Evolutionary conservation across 1,140 invertebrate genomes (phyloP), one percentile per base, ranked within the genome.

Genomic region (Zaprionus africanus): DNA sequence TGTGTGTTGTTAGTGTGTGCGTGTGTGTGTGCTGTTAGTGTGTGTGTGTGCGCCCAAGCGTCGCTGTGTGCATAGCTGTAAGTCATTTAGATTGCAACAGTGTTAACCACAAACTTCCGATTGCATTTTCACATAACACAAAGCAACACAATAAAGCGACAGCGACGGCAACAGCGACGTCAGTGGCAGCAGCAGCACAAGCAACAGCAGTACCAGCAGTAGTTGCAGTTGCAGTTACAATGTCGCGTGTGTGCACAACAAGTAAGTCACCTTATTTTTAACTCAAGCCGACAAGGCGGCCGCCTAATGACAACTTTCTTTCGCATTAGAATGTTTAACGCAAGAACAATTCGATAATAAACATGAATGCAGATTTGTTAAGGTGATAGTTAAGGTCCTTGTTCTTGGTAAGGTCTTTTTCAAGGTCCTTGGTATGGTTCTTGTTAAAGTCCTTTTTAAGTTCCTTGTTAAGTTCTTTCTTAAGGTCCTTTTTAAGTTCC

Each of bases 71-170:
- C 63, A 63, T 56, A 36, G 66, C 41, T 81, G 78, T 73, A 81
- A 81, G 79, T 81, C 79, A 80, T 81, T 81, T 76, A 66, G 79
- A 82, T 82, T 82, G 80, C 80, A 82, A 82, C 80, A 82, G 75
- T 82, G 80, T 82, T 82, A 75, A 67, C 80, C 80, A 65, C 70
- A 82, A 82, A 82, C 75, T 82, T 82, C 70, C 80, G 76, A 78
- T 78, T 82, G 70, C 80, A 60, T 82, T 78, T 81, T 66, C 69
- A 72, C 79, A 68, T 64, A 76, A 65, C 70, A 59, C 43, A 62
- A 66, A 12, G 19, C 63, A 51, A 43, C 41, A 43, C n/a, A 43
- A 43, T 43, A 43, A 43, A 43, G 41, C 41, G 41, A 43, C 41
- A 43, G 41, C 41, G 41, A 43, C 41, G n/a, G 41, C 1, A 43